Percentiles rank a stretch among this genome's conserved stretches.
phyloP scores from a whole-genome alignment of 2,888 invertebrate species.

The Cancer borealis region DNA sequence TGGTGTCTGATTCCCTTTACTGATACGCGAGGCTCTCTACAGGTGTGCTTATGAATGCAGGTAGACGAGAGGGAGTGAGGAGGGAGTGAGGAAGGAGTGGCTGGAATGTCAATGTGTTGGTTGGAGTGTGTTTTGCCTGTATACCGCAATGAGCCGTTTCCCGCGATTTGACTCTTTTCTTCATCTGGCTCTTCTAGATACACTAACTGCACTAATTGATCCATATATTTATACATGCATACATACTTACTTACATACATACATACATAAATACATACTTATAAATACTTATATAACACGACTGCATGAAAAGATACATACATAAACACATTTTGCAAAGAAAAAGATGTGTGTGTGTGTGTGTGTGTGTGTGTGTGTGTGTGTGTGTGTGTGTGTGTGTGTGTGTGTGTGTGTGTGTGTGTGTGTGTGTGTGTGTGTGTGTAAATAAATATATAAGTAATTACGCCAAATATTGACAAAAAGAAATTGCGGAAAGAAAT shows the following conservation, averaged over 20 bases:
- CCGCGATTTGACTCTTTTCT: background rate
- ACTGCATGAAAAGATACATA: background rate
- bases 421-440: no score
- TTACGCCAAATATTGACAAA: no score
- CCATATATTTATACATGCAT: no score
- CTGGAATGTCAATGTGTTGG: background rate
- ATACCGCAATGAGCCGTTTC: background rate
- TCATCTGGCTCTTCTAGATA: background rate
- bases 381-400: no score
- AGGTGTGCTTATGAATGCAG: background rate
- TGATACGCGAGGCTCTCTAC: background rate
- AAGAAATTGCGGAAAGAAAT: no score
- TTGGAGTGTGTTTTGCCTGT: background rate
- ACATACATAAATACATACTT: background rate
- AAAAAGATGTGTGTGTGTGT: no score
- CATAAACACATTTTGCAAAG: background rate
- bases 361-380: no score
- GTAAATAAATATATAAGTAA: no score
- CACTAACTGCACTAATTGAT: no score
- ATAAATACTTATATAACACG: background rate
- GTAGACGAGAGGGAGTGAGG: background rate
- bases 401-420: no score
- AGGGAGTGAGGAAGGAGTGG: background rate
- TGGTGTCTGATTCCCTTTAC: background rate
- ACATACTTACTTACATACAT: no score